Base-by-base conservation (phyloP, 2,113 vertebrate species). In the Ciconia stormi region DNA sequence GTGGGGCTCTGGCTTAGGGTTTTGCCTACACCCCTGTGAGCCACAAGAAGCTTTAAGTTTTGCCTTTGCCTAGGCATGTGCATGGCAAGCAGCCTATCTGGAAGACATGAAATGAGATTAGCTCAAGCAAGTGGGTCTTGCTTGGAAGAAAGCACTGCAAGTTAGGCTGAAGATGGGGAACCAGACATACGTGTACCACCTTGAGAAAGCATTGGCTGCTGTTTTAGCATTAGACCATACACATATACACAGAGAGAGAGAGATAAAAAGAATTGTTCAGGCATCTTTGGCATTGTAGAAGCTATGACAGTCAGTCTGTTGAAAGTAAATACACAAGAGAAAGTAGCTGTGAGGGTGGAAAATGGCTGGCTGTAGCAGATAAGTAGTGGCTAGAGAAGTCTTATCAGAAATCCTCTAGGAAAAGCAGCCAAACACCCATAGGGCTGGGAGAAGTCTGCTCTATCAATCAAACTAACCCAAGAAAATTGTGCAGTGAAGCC, bases 291-390 rank as follows among this genome's bases (percentile, higher is more conserved):
- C 61, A 55, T 38, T 74, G 47, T 22, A 36, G 70, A 44, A 91
- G 16, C 77, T 49, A 17, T 78, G 59, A 32, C 23, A 74, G 59
- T 46, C n/a, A 25, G 79, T 74, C 66, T 79, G 74, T 78, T 85
- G 66, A 58, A 87, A 81, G 87, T 87, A 82, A 87, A 94, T 91
- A 92, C 44, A 90, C n/a, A 29, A 56, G 89, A 90, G 91, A 34
- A 95, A 87, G 95, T 84, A 72, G 66, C 92, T 89, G 59, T 53
- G 95, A 87, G 89, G 73, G 55, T 81, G 59, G 62, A 47, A 85
- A 63, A 92, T 93, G 94, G 86, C 95, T 97, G 96, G 22, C 77
- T 97, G 89, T 40, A 86, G 86, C 53, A 96, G 97, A 97, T 97
- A 97, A 98, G 86, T 96, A 89, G 84, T 69, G 78, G 71, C 81